Conservation (phyloP, 2,113 vertebrate genomes). For the Phaethornis superciliosus region DNA sequence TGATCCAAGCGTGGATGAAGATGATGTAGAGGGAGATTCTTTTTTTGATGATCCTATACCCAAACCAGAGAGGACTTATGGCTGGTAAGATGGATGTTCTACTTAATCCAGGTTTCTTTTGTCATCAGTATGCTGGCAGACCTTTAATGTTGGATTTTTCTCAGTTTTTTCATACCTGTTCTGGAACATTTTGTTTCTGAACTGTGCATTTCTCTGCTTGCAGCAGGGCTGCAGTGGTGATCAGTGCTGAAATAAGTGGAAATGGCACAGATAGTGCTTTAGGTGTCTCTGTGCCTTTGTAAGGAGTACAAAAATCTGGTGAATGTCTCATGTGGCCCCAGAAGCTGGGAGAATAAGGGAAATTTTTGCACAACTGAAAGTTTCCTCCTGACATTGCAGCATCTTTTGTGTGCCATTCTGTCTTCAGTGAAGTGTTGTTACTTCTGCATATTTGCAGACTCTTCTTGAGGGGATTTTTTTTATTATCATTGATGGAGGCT, state of each 20-base stretch:
- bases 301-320: background rate
- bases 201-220: background rate
- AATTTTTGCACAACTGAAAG: background rate
- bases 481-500: no score
- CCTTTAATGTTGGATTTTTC: background rate
- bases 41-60: slow-evolving; percentile 96
- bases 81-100: slow-evolving; percentile 78
- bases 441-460: rapidly evolving
- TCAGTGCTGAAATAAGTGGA: background rate
- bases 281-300: background rate
- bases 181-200: background rate
- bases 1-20: slow-evolving; percentile 71
- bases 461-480: background rate
- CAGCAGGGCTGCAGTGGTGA: background rate
- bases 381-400: background rate
- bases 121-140: background rate
- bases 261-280: background rate
- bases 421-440: background rate
- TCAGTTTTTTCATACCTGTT: background rate
- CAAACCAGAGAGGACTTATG: slow-evolving; percentile 85
- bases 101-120: background rate
- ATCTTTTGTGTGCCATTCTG: background rate
- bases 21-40: slow-evolving; percentile 85
- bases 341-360: background rate
- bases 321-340: background rate